Percentiles rank a stretch among this genome's conserved stretches.
Conservation (phyloP, 2,113 vertebrate species). For the Pterophyllum scalare region DNA sequence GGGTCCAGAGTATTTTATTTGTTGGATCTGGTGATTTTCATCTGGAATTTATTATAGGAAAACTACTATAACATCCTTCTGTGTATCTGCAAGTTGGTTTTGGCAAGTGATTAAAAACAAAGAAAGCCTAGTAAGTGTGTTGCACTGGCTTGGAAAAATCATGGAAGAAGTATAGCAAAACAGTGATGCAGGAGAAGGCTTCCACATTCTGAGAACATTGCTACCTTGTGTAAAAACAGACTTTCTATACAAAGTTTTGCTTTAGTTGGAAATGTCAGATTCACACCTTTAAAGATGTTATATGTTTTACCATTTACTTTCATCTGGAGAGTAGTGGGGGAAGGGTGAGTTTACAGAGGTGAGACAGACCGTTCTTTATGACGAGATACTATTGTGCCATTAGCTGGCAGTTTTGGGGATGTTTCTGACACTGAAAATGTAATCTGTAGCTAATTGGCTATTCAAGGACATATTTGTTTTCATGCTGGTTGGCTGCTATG, state of each 20-base stretch:
- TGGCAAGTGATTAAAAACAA: not conserved
- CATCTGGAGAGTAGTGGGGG: not conserved
- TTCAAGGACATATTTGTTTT: not conserved
- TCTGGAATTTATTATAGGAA: not conserved
- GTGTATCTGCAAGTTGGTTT: not conserved
- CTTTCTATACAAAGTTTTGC: not conserved
- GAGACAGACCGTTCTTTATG: not conserved
- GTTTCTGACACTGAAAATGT: not conserved
- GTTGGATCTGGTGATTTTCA: not conserved
- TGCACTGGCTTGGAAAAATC: conserved; percentile 3
- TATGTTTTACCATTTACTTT: not conserved
- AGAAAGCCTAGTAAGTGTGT: not conserved
- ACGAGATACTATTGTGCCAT: not conserved
- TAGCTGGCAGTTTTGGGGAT: not conserved
- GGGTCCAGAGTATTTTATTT: not conserved
- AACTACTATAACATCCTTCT: too few relatives aligned
- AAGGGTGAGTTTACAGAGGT: not conserved
- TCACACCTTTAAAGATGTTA: not conserved
- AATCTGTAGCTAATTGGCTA: not conserved
- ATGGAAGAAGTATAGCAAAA: not conserved
- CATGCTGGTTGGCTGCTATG: not conserved
- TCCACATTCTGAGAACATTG: not conserved
- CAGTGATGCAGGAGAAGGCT: not conserved
- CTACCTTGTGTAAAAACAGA: not conserved
- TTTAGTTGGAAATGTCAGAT: not conserved